These are phyloP conservation scores for Oreochromis niloticus DNA, from an alignment of 2,113 vertebrate genomes.

Conservation along the genomic window DNA sequence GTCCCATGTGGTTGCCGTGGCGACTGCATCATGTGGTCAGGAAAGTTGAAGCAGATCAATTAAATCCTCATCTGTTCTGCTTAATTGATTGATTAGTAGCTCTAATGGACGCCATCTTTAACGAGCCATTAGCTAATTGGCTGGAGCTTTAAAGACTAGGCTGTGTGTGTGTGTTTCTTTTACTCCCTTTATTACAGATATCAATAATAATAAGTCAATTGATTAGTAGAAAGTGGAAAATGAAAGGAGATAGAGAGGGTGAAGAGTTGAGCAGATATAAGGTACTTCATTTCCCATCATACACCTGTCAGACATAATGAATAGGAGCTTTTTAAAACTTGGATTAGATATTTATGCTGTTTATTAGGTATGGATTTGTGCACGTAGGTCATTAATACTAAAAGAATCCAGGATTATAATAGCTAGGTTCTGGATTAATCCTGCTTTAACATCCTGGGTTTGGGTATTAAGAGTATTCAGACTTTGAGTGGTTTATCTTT, in stretches of 20 bases:
- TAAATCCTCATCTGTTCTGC: constrained; percentile 22
- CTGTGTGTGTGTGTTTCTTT: background rate
- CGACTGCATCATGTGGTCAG: constrained; percentile 12
- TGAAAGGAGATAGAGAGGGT: background rate
- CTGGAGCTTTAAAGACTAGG: background rate
- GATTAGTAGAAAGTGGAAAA: background rate
- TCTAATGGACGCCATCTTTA: constrained; percentile 38
- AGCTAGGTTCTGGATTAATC: background rate
- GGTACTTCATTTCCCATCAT: background rate
- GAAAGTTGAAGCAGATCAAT: constrained; percentile 23
- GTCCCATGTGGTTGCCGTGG: constrained; percentile 9
- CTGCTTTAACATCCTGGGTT: background rate
- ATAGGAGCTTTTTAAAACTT: background rate
- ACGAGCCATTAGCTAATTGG: constrained; percentile 60
- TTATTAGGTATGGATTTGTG: background rate
- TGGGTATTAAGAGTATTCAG: background rate
- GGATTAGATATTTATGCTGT: background rate
- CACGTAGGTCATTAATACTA: background rate
- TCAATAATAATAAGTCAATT: background rate
- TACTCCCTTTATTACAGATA: background rate
- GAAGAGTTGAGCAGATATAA: background rate
- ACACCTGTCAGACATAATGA: background rate
- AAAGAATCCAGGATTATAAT: background rate
- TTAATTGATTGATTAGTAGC: constrained; percentile 51
- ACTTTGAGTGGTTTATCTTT: background rate